Conservation (phyloP, 2,113 vertebrate genomes). For the Tupaia chinensis region DNA sequence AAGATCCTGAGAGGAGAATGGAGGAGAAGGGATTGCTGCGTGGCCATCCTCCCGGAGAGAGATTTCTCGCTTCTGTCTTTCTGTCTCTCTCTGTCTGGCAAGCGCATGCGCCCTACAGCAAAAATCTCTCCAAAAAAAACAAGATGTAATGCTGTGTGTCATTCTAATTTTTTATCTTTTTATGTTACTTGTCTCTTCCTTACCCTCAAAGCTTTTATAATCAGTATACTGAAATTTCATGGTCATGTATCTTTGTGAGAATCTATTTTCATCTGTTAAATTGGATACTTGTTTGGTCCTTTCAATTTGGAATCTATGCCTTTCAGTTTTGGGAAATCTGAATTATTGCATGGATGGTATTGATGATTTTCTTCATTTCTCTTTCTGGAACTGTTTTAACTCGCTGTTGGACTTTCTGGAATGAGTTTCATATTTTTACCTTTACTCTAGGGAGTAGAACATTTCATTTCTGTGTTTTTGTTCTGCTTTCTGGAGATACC, state of each 20-base stretch:
- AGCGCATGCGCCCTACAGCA: too few species aligned
- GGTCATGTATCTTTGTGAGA: not conserved
- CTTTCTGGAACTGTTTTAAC: conserved; percentile 3
- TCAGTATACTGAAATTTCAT: not conserved
- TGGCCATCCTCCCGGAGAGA: too few species aligned
- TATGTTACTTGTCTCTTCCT: not conserved
- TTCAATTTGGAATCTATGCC: not conserved
- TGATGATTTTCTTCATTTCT: not conserved
- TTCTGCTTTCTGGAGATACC: not conserved
- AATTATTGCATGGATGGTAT: not conserved
- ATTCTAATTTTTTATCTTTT: conserved; percentile 31
- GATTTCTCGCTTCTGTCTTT: too few species aligned
- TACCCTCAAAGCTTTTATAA: not conserved
- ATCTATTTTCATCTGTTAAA: not conserved
- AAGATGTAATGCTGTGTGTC: not conserved
- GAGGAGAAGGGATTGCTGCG: too few species aligned
- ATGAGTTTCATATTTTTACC: conserved; percentile 25
- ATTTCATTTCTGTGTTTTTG: not conserved
- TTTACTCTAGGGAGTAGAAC: not conserved
- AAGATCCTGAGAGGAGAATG: too few species aligned
- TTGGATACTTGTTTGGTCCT: not conserved
- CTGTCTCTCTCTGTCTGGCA: too few species aligned
- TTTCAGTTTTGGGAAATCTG: not conserved
- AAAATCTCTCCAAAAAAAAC: too few species aligned
- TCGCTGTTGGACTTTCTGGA: not conserved